Evolutionary conservation across 1,140 invertebrate species (phyloP), one percentile per base, ranked within the genome.

Genomic region (Callitettix versicolor): DNA sequence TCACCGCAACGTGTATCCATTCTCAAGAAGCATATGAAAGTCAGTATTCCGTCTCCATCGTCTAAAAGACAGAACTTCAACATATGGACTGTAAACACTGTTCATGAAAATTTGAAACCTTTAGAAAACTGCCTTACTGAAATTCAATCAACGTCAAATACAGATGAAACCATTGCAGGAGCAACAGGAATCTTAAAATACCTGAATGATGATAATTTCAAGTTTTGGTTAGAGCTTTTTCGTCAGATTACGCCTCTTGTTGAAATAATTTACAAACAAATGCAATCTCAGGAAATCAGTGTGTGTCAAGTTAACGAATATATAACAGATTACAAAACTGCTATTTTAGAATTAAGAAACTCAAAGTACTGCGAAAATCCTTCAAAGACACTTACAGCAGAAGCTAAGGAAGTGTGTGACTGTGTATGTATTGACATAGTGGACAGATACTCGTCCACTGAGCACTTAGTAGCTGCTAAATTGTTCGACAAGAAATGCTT

Each of bases 151-250:
- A 40, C 38, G 14, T 40, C 38, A 40, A 40, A 40, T 40, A 12
- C 38, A 40, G 38, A 40, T 40, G 3, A 40, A 40, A 40, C 38
- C 38, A 40, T 40, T 40, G 38, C 38, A 40, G 38, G 14, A 40
- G 38, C 38, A 40, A 40, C 38, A 40, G 38, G 38, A 40, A 40
- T 40, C 14, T 40, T 40, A 17, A 40, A 40, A 40, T 40, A 40
- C 38, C 46, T 59, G 44, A 57, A 61, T 49, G 50, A 60, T 51
- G 44, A 55, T 11, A 51, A 47, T 57, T 60, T 61, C 51, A 57
- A 33, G 46, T 61, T 61, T 58, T 61, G 58, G 58, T 55, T 61
- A 40, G 34, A 57, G 36, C 47, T 61, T 55, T 61, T 61, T 53
- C 46, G 60, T 41, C 50, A 58, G 46, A 54, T 61, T 51, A 60